Evolutionary conservation across 1,140 invertebrate species (phyloP), one percentile per base, ranked within the genome.

Genomic region (Ctenoplectra terminalis): DNA sequence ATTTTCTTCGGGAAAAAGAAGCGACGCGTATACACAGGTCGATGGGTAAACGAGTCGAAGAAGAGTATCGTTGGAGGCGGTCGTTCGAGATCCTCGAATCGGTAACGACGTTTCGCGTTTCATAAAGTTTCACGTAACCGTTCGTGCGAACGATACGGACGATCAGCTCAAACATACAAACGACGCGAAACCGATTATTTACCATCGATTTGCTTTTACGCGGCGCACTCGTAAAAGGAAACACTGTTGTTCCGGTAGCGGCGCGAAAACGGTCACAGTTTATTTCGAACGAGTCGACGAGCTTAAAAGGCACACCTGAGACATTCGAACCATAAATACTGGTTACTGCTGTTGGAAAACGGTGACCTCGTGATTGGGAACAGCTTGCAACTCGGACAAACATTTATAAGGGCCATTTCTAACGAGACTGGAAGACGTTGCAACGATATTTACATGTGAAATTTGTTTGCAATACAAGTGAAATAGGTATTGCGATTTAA

Each of bases 121-220:
- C 75, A 70, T 58, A 77, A 69, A 70, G 29, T 77, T 48, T 23
- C 52, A 11, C 20, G 23, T 9, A n/a, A 8, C 26, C 26, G 17
- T 77, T 15, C 29, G 9, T 23, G 50, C 5, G 20, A 66, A 76
- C 73, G 60, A 70, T 46, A 29, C 31, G 31, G 17, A 56, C 40
- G 31, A 54, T 76, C 37, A 43, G 1, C 26, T 15, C 17, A 26
- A 3, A 13, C 52, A 20, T 69, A 43, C 23, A 31, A 69, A 69
- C 17, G 7, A 20, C 4, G 5, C 50, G 7, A n/a, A 52, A 15
- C 20, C 64, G 64, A 77, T 77, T 69, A 77, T 77, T 77, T 48
- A 70, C 64, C 37, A 77, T 77, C 75, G 75, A 77, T 77, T 77
- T 58, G 64, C 37, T 69, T 77, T 77, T 77, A 70, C 50, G 50